Evolutionary conservation across 1,140 invertebrate genomes (phyloP).

Genomic region (Chironomus striatipennis): DNA sequence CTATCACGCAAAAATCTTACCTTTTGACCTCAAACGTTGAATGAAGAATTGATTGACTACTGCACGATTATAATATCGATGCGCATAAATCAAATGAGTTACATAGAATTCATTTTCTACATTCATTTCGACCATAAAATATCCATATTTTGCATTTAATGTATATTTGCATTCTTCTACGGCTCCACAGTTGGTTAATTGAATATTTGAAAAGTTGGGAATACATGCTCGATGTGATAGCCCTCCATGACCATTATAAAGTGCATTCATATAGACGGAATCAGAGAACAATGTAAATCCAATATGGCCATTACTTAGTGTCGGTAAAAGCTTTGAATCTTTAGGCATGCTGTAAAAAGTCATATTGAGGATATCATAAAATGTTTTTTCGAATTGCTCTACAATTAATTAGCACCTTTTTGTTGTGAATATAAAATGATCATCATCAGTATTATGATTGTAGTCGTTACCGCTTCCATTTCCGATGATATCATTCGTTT

Average conservation of each 20-base stretch:
- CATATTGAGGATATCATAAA: not conserved
- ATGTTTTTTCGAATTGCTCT: not conserved
- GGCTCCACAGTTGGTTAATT: conserved; percentile 27
- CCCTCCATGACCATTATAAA: conserved; percentile 46
- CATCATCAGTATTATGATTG: not conserved
- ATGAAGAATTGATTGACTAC: conserved; percentile 46
- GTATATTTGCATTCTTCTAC: conserved; percentile 35
- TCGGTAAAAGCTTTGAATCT: conserved; percentile 47
- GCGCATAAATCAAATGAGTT: conserved; percentile 46
- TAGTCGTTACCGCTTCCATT: not conserved
- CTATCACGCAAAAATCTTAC: conserved; percentile 8
- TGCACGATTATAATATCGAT: conserved; percentile 47
- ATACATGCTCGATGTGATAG: conserved; percentile 47
- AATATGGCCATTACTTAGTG: conserved; percentile 47
- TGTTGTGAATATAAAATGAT: conserved; percentile 14
- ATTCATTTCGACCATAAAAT: conserved; percentile 39
- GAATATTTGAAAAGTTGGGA: conserved; percentile 47
- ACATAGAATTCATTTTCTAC: conserved; percentile 42
- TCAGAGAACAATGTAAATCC: conserved; percentile 49
- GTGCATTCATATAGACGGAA: conserved; percentile 48
- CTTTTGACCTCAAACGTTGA: conserved; percentile 5
- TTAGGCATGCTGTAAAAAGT: conserved; percentile 40
- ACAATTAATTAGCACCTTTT: conserved; percentile 22
- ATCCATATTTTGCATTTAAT: conserved; percentile 40
- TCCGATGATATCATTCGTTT: conserved; percentile 7